Percentiles rank a stretch among this genome's conserved stretches.
These are phyloP conservation scores for Micrasema longulum DNA, from an alignment of 1,140 invertebrate genomes.

Conservation along the genomic window DNA sequence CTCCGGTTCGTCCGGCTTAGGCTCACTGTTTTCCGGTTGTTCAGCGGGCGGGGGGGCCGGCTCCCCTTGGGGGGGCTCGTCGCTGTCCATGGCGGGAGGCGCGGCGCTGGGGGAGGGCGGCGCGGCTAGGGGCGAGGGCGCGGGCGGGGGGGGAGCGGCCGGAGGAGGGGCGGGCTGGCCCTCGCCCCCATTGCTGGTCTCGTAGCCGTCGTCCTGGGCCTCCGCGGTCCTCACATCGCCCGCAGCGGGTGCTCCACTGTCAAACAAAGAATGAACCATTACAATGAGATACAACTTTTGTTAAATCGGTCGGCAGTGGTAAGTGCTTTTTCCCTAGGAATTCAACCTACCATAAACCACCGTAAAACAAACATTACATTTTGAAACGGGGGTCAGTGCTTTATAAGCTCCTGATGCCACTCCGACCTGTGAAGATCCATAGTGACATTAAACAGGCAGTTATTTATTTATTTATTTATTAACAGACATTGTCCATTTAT, in stretches of 20 bases:
- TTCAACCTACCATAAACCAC: too few species aligned
- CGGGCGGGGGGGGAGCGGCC: constrained; percentile 50
- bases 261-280: constrained; percentile 27
- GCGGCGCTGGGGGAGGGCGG: constrained; percentile 6
- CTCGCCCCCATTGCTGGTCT: constrained; percentile 83
- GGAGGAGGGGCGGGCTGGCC: constrained; percentile 20
- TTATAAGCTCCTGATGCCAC: too few species aligned
- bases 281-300: background rate
- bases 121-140: background rate
- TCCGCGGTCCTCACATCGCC: constrained; percentile 71
- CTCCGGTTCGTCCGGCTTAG: constrained; percentile 36
- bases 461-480: too few species aligned
- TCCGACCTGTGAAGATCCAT: too few species aligned
- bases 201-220: constrained; percentile 86
- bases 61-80: background rate
- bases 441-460: too few species aligned
- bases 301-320: too few species aligned
- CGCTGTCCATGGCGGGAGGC: background rate
- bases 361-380: too few species aligned
- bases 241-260: constrained; percentile 57
- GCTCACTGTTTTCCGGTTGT: constrained; percentile 19
- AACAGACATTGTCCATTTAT: too few species aligned
- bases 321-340: too few species aligned
- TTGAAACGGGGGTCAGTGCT: too few species aligned
- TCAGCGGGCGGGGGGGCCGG: background rate